Conservation (phyloP, 2,113 vertebrate species). For the Psophia crepitans region DNA sequence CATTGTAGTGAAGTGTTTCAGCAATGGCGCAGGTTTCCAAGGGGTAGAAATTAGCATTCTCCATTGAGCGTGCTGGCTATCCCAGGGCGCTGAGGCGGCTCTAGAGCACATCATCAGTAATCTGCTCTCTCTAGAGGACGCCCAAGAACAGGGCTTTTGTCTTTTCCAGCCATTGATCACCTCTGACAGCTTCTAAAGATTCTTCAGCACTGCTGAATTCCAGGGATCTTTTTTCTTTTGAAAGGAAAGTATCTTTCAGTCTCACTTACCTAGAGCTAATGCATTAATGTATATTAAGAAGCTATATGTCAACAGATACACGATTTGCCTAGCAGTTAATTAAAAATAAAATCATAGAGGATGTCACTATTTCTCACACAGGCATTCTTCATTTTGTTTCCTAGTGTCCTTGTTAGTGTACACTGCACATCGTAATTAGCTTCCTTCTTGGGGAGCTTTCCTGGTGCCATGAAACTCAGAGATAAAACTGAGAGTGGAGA, state of each 20-base stretch:
- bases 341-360: conserved; percentile 11
- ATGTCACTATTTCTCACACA: conserved; percentile 8
- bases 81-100: neutral
- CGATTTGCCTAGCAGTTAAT: conserved; percentile 11
- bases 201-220: neutral
- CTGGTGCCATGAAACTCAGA: neutral
- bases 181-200: conserved; percentile 14
- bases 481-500: neutral
- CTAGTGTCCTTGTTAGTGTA: neutral
- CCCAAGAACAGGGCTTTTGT: neutral
- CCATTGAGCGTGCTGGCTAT: accelerated
- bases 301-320: neutral
- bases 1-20: neutral
- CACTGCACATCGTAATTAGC: neutral
- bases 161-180: neutral
- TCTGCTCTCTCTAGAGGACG: neutral
- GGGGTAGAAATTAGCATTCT: neutral
- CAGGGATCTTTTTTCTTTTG: neutral
- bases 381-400: neutral
- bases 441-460: neutral
- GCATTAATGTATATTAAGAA: conserved; percentile 1
- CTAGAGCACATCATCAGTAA: neutral
- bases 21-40: neutral
- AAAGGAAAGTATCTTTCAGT: neutral
- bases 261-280: neutral